phyloP scores from a whole-genome alignment of 1,140 invertebrate species.

The Trichomalopsis sarcophagae region DNA sequence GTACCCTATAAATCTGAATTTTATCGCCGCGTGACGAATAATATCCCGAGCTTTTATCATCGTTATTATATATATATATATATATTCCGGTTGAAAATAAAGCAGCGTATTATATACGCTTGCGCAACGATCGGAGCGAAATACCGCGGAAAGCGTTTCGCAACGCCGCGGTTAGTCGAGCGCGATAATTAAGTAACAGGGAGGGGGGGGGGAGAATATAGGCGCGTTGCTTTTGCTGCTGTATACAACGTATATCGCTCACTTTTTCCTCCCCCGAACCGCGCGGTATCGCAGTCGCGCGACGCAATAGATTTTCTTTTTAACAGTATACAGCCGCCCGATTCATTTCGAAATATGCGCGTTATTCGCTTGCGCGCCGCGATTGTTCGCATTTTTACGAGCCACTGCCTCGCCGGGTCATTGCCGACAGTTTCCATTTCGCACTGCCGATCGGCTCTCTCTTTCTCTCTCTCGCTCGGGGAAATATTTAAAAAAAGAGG shows the following conservation, averaged over 20 bases:
- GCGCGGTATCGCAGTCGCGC: too few relatives aligned
- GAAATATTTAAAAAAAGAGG: neutral
- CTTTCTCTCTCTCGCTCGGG: neutral
- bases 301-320: neutral
- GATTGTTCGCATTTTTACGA: neutral
- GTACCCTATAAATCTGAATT: slow-evolving; percentile 30
- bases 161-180: slow-evolving; percentile 10
- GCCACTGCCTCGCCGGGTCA: slow-evolving; percentile 29
- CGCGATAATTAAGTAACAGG: slow-evolving; percentile 38
- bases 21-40: neutral
- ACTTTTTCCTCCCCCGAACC: slow-evolving; percentile 3
- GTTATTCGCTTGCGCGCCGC: neutral
- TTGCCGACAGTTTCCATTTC: slow-evolving; percentile 25
- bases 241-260: slow-evolving; percentile 2
- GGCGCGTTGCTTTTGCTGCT: too few relatives aligned
- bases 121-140: neutral
- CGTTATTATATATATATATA: neutral
- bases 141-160: neutral
- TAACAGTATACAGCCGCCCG: too few relatives aligned
- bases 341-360: slow-evolving; percentile 14
- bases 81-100: neutral
- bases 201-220: neutral
- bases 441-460: neutral
- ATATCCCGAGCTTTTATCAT: neutral
- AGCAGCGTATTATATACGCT: neutral